These are phyloP conservation scores for Platysteira castanea DNA, from an alignment of 2,113 vertebrate species.

Conservation along the genomic window DNA sequence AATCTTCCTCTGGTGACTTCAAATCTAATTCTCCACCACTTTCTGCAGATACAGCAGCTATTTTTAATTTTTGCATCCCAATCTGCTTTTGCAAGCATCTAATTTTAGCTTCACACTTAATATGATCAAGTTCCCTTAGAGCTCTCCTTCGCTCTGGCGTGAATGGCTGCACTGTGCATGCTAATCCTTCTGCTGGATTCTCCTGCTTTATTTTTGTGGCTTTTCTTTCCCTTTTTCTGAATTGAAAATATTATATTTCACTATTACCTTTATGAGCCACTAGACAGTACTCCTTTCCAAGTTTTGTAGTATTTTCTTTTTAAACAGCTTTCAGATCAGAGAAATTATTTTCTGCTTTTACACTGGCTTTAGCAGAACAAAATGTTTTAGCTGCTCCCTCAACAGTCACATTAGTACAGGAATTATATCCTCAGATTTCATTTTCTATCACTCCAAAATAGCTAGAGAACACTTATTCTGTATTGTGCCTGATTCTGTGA, in stretches of 20 bases:
- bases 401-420: neutral
- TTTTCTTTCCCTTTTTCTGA: neutral
- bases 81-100: constrained; percentile 6
- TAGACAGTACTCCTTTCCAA: neutral
- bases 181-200: neutral
- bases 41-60: constrained; percentile 43
- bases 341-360: neutral
- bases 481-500: neutral
- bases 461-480: neutral
- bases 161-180: neutral
- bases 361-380: neutral
- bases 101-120: constrained; percentile 26
- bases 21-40: neutral
- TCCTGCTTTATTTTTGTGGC: neutral
- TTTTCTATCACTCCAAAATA: neutral
- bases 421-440: neutral
- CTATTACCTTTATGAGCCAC: neutral
- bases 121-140: constrained; percentile 3
- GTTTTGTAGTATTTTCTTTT: neutral
- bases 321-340: neutral
- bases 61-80: constrained; percentile 31
- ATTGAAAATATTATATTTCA: neutral
- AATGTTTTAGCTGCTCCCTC: neutral
- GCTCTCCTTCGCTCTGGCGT: neutral
- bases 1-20: neutral